Conservation (phyloP, 2,797 vertebrate genomes). For the Clarias pachynema region DNA sequence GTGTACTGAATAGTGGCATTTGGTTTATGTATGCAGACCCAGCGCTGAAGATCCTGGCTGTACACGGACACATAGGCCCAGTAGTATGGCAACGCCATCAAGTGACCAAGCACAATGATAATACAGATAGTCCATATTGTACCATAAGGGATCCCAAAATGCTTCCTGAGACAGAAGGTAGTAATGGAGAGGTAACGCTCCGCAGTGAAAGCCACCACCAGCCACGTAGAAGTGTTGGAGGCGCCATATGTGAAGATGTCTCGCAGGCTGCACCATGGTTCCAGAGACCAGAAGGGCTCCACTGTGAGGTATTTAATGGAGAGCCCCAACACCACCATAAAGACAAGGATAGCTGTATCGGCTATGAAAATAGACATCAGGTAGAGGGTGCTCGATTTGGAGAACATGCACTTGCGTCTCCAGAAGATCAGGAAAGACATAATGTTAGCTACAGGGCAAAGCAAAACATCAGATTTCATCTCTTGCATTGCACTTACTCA, state of each 20-base stretch:
- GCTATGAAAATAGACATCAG: slow-evolving; percentile 71
- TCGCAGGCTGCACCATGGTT: slow-evolving; percentile 67
- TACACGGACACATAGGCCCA: slow-evolving; percentile 67
- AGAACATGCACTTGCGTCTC: slow-evolving; percentile 68
- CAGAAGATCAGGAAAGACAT: slow-evolving; percentile 70
- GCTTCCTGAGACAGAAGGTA: slow-evolving; percentile 58
- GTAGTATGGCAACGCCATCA: slow-evolving; percentile 65
- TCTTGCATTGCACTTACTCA: background rate
- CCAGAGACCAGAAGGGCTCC: slow-evolving; percentile 66
- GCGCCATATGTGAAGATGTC: slow-evolving; percentile 68
- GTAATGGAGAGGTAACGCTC: slow-evolving; percentile 68
- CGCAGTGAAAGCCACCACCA: slow-evolving; percentile 69
- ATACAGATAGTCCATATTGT: slow-evolving; percentile 55
- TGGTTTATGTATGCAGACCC: slow-evolving; percentile 61
- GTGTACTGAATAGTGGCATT: slow-evolving; percentile 55
- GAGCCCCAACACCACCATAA: slow-evolving; percentile 68
- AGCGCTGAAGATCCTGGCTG: slow-evolving; percentile 48
- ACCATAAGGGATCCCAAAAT: slow-evolving; percentile 58
- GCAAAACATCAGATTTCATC: slow-evolving; percentile 12
- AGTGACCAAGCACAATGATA: slow-evolving; percentile 60
- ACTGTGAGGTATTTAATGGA: slow-evolving; percentile 61
- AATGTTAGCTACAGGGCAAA: slow-evolving; percentile 65
- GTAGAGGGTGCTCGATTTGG: slow-evolving; percentile 67
- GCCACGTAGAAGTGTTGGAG: slow-evolving; percentile 67
- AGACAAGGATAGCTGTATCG: slow-evolving; percentile 67